Conservation (phyloP, 2,113 vertebrate species). For the Genyomyrus donnyi region DNA sequence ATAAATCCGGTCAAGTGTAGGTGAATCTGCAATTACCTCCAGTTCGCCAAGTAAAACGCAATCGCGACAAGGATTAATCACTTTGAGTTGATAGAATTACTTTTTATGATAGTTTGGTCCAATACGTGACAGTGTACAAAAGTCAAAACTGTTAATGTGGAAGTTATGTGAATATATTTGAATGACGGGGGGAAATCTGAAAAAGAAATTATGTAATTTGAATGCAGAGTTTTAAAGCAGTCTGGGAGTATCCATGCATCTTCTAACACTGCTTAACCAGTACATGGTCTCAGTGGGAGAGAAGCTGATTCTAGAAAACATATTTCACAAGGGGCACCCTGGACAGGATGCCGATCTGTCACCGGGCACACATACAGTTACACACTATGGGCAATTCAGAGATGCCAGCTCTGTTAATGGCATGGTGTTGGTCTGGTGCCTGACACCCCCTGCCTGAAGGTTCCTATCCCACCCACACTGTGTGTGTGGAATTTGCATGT, state of each 20-base stretch:
- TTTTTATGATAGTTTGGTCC: neutral
- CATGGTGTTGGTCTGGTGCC: neutral
- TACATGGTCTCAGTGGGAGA: neutral
- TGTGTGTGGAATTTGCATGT: neutral
- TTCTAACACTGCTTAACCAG: neutral
- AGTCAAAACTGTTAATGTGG: neutral
- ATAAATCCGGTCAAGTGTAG: neutral
- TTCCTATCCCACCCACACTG: neutral
- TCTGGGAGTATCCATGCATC: neutral
- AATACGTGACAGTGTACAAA: neutral
- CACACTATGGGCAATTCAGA: neutral
- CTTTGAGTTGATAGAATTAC: neutral
- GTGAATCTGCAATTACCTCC: neutral
- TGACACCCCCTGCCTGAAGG: neutral
- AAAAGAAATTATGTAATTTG: neutral
- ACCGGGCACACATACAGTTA: neutral
- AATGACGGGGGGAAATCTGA: neutral
- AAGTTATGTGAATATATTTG: neutral
- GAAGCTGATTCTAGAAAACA: neutral
- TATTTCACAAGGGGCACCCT: neutral
- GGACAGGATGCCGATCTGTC: neutral
- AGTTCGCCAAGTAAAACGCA: neutral
- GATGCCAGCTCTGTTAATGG: neutral
- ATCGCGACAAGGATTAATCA: neutral
- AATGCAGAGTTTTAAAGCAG: neutral